These are phyloP conservation scores for Xanthorhoe spadicearia DNA, from an alignment of 2,888 invertebrate species.

Conservation along the genomic window DNA sequence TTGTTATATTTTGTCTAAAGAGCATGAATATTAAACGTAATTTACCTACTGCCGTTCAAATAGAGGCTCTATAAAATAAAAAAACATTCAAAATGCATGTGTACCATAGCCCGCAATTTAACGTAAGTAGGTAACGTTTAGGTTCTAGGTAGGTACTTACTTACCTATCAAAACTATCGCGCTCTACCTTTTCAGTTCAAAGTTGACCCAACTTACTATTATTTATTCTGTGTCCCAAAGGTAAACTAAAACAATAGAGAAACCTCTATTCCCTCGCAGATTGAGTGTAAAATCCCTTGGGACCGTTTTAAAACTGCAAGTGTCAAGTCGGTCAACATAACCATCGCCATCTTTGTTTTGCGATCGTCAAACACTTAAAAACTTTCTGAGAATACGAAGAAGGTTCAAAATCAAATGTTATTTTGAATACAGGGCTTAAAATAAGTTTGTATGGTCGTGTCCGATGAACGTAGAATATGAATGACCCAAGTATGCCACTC, in stretches of 20 bases:
- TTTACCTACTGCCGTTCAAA: neutral
- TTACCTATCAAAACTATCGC: slow-evolving; percentile 21
- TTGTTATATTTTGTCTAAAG: neutral
- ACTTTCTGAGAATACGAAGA: neutral
- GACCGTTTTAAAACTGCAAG: slow-evolving; percentile 20
- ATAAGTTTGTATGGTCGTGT: slow-evolving; percentile 30
- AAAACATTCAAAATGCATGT: neutral
- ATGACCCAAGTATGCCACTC: slow-evolving; percentile 38
- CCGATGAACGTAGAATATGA: slow-evolving; percentile 34
- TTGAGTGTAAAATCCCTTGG: slow-evolving; percentile 30
- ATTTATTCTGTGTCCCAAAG: neutral
- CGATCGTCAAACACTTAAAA: neutral
- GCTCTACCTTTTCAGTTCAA: slow-evolving; percentile 37
- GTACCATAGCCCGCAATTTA: neutral
- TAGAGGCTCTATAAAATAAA: slow-evolving; percentile 1
- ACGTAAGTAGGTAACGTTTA: no score
- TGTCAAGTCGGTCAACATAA: slow-evolving; percentile 31
- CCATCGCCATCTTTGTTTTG: slow-evolving; percentile 31
- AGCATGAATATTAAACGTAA: neutral
- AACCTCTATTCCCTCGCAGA: slow-evolving; percentile 19
- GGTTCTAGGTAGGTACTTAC: no score
- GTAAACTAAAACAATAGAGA: slow-evolving; percentile 22
- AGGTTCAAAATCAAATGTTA: slow-evolving; percentile 3
- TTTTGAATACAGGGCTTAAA: slow-evolving; percentile 10
- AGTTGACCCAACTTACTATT: slow-evolving; percentile 19